These are phyloP conservation scores for Bergia puertoricense DNA, from an alignment of 92 coral and sea anemone species.

Conservation along the genomic window DNA sequence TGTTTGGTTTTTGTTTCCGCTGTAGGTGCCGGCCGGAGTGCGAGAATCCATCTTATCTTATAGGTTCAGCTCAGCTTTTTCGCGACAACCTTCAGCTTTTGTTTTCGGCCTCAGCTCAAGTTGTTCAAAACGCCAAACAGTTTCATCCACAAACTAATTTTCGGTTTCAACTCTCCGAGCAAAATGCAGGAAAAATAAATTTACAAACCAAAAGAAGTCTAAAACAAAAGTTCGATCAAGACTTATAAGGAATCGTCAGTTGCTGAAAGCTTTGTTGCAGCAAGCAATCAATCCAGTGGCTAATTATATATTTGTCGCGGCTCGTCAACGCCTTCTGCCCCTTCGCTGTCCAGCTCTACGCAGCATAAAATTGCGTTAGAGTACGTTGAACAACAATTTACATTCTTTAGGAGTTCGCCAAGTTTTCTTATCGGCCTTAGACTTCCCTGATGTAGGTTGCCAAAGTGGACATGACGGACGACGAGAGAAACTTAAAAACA, in stretches of 20 bases:
- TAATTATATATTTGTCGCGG: not conserved
- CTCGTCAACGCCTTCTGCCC: not conserved
- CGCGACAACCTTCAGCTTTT: not conserved
- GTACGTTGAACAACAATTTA: not conserved
- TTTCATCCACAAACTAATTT: not conserved
- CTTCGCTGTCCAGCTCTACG: not conserved
- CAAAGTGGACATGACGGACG: not conserved
- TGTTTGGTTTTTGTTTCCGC: not conserved
- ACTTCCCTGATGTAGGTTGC: not conserved
- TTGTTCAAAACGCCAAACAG: not conserved
- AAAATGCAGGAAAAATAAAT: not conserved
- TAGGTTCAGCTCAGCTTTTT: not conserved
- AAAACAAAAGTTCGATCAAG: not conserved
- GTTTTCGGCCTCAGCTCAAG: not conserved
- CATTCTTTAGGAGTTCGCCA: not conserved
- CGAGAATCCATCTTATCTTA: slow-evolving; percentile 10
- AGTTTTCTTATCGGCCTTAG: not conserved
- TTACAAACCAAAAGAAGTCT: not conserved
- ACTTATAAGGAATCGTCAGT: not conserved
- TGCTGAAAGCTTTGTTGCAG: not conserved
- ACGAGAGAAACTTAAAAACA: not conserved
- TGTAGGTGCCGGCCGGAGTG: not conserved
- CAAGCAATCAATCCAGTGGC: not conserved
- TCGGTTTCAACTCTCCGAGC: not conserved
- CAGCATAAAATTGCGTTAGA: not conserved